Conservation (phyloP, 2,113 vertebrate genomes). For the Tachysurus fulvidraco region DNA sequence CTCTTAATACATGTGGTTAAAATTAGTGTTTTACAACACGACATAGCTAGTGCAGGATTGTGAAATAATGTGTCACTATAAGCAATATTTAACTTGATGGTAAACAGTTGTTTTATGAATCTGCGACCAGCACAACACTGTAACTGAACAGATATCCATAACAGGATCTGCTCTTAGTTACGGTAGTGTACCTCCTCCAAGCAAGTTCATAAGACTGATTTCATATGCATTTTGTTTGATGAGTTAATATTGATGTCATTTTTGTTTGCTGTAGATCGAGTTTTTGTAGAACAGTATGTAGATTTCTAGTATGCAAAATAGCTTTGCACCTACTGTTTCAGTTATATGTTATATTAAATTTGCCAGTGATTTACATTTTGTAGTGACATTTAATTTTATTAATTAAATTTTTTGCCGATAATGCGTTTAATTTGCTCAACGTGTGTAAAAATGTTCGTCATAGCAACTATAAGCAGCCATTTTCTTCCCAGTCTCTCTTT, state of each 20-base stretch:
- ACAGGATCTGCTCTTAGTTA: neutral
- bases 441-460: neutral
- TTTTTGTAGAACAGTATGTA: too few relatives aligned
- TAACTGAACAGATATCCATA: neutral
- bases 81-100: neutral
- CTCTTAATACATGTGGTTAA: neutral
- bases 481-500: too few relatives aligned
- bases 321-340: too few relatives aligned
- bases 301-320: too few relatives aligned
- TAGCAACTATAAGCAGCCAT: too few relatives aligned
- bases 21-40: neutral
- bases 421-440: neutral
- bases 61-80: neutral
- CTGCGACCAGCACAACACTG: neutral
- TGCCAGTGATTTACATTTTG: neutral
- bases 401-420: neutral
- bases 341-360: neutral
- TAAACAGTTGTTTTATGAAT: neutral
- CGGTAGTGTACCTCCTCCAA: neutral
- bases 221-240: neutral
- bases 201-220: neutral
- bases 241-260: neutral
- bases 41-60: neutral
- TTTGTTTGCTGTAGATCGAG: neutral
- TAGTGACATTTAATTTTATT: neutral